Evolutionary conservation across 2,797 vertebrate genomes (phyloP).

Genomic region (Sciurus vulgaris): DNA sequence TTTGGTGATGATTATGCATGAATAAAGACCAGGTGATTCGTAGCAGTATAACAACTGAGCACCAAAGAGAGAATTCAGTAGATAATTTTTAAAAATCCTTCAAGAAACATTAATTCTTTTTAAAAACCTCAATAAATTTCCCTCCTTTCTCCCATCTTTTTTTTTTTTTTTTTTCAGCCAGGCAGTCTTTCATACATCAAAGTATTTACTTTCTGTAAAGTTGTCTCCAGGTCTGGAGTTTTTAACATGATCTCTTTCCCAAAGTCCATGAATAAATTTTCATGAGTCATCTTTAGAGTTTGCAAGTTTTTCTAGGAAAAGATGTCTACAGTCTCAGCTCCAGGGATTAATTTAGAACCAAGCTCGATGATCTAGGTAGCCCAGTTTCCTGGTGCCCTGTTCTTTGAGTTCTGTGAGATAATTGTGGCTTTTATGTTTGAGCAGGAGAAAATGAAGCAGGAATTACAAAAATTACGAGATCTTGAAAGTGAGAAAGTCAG

Average conservation of each 20-base stretch:
- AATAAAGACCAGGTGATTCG: constrained; percentile 20
- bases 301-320: neutral
- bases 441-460: constrained; percentile 74
- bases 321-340: neutral
- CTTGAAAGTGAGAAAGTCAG: constrained; percentile 54
- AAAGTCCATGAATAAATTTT: neutral
- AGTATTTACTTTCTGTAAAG: neutral
- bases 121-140: neutral
- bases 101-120: constrained; percentile 28
- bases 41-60: neutral
- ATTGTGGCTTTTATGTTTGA: constrained; percentile 63
- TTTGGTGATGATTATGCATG: neutral
- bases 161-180: neutral
- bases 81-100: constrained; percentile 39
- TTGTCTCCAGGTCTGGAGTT: neutral
- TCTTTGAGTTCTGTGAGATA: neutral
- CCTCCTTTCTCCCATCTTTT: neutral
- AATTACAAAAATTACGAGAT: constrained; percentile 51
- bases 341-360: neutral
- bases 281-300: neutral
- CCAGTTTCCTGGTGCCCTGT: neutral
- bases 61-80: neutral
- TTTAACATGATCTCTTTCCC: neutral
- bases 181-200: neutral
- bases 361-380: neutral